Conservation (phyloP, 2,797 vertebrate species). For the Perdix hodgsoniae region DNA sequence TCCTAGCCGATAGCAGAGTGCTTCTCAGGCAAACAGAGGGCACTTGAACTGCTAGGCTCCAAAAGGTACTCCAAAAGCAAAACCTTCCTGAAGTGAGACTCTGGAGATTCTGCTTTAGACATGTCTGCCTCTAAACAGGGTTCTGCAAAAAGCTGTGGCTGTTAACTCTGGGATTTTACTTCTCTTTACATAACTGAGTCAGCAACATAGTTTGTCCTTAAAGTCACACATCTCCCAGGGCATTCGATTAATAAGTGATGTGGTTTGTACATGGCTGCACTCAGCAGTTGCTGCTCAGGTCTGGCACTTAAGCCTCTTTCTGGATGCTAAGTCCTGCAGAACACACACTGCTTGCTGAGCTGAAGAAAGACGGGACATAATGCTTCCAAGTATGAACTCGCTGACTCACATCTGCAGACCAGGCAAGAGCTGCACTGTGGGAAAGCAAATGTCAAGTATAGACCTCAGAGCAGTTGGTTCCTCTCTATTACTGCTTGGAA, state of each 20-base stretch:
- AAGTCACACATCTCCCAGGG: background rate
- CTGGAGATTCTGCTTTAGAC: background rate
- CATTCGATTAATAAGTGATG: background rate
- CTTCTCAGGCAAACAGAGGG: conserved; percentile 20
- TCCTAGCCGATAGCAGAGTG: background rate
- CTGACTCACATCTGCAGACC: background rate
- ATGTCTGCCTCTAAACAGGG: too few species aligned
- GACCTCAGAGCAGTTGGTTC: background rate
- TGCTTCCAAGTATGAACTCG: background rate
- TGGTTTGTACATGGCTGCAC: background rate
- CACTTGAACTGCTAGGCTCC: conserved; percentile 12
- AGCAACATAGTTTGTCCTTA: too few species aligned
- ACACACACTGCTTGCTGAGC: background rate
- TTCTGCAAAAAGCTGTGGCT: background rate
- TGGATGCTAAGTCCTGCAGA: background rate
- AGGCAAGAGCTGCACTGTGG: background rate
- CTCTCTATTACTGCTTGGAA: background rate
- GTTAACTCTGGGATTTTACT: background rate
- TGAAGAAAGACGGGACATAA: background rate
- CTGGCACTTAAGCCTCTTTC: background rate
- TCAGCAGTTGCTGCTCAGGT: background rate
- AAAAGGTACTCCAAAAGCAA: background rate
- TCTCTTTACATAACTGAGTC: background rate
- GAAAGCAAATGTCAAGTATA: background rate
- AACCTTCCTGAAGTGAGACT: background rate